A percentile compares a stretch with the other conserved stretches of the same genome.
phyloP scores from a whole-genome alignment of 2,797 vertebrate genomes.

The Carduelis carduelis region DNA sequence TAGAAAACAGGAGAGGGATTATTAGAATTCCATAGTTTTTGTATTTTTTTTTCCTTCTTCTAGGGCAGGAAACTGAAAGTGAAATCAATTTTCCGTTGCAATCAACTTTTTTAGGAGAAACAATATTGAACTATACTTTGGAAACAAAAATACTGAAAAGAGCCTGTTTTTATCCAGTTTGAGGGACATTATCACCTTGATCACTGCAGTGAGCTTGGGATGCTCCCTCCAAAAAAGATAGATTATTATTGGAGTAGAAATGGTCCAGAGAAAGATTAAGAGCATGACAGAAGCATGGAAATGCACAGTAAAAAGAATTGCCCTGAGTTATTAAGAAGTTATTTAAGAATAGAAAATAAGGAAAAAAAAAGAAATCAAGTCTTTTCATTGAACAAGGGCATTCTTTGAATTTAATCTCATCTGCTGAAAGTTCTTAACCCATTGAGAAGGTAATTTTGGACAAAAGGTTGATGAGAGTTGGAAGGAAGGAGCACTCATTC shows the following conservation, averaged over 20 bases:
- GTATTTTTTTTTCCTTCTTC: background rate
- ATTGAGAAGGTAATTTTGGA: background rate
- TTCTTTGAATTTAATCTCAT: background rate
- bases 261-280: background rate
- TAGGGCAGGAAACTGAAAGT: background rate
- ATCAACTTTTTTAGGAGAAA: background rate
- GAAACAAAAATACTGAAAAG: background rate
- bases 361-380: background rate
- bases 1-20: background rate
- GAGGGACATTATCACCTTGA: background rate
- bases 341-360: background rate
- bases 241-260: background rate
- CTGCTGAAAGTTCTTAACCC: background rate
- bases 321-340: background rate
- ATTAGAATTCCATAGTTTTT: background rate
- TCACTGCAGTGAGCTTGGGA: background rate
- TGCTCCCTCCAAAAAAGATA: background rate
- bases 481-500: background rate
- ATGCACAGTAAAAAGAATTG: background rate
- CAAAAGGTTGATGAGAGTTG: background rate
- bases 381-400: background rate
- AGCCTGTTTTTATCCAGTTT: background rate
- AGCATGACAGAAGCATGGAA: background rate
- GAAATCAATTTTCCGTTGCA: background rate
- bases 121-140: background rate